Percentiles rank a stretch among this genome's conserved stretches.
These are phyloP conservation scores for Boulengeromyrus knoepffleri DNA, from an alignment of 2,113 vertebrate genomes.

Conservation along the genomic window DNA sequence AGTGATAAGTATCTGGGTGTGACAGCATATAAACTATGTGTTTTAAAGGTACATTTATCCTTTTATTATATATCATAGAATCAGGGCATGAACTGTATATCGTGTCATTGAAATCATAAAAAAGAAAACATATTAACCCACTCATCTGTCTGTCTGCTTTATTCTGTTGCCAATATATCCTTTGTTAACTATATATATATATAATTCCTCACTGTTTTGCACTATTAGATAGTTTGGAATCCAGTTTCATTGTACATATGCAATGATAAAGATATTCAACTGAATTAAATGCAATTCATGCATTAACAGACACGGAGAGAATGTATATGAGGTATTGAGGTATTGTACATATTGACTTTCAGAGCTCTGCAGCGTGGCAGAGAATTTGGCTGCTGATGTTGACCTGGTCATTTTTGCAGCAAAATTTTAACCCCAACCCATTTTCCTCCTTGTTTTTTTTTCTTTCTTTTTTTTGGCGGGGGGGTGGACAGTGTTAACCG, in stretches of 20 bases:
- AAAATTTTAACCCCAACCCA: not conserved
- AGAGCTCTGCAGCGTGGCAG: not conserved
- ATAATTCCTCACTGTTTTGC: no score
- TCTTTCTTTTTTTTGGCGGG: no score
- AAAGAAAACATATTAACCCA: not conserved
- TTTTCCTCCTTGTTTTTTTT: not conserved
- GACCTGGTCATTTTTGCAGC: not conserved
- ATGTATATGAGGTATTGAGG: no score
- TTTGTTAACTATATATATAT: no score
- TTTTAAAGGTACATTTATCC: not conserved
- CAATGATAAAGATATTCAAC: no score
- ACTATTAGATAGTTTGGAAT: no score
- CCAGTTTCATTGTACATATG: no score
- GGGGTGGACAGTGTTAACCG: not conserved
- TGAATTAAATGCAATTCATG: no score
- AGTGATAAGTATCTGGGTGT: not conserved
- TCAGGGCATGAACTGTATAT: not conserved
- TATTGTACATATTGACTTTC: not conserved
- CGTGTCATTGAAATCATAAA: not conserved
- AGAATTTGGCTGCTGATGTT: not conserved
- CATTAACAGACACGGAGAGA: not conserved
- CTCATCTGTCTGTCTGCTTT: not conserved
- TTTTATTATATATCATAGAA: not conserved
- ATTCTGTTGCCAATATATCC: not conserved
- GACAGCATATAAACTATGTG: not conserved